phyloP scores from a whole-genome alignment of 2,888 invertebrate genomes.

The Pelosia muscerda region DNA sequence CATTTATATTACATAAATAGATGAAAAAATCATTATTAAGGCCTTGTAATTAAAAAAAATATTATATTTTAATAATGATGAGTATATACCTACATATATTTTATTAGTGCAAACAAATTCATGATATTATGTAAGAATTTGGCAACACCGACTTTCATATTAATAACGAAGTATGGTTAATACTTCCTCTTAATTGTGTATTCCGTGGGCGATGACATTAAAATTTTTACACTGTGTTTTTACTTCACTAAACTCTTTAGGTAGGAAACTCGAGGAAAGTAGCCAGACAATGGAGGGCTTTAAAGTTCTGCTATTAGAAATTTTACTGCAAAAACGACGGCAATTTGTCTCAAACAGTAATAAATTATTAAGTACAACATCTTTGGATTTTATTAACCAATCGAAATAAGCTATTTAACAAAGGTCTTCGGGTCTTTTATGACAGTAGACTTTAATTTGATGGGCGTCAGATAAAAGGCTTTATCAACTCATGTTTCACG shows the following conservation, averaged over 20 bases:
- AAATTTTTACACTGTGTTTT: not conserved
- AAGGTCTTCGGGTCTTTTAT: conserved; percentile 25
- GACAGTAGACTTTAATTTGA: conserved; percentile 49
- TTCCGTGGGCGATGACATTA: not conserved
- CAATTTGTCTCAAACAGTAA: conserved; percentile 19
- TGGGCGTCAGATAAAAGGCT: conserved; percentile 48
- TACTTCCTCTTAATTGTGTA: not conserved
- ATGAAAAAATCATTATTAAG: no score
- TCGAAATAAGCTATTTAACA: conserved; percentile 25
- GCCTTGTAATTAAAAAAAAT: no score
- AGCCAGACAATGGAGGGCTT: not conserved
- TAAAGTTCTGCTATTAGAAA: conserved; percentile 3
- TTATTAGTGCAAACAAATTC: no score
- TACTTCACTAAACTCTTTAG: not conserved
- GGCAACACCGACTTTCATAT: not conserved
- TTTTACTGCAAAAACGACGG: conserved; percentile 14
- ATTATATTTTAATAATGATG: no score
- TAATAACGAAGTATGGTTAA: not conserved
- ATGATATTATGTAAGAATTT: no score
- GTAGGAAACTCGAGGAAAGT: not conserved
- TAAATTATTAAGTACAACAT: conserved; percentile 24
- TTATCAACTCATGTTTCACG: conserved; percentile 53
- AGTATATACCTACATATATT: no score
- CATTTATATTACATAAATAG: no score
- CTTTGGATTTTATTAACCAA: conserved; percentile 39